phyloP scores from a whole-genome alignment of 2,888 invertebrate genomes.

The Malacosoma neustria region DNA sequence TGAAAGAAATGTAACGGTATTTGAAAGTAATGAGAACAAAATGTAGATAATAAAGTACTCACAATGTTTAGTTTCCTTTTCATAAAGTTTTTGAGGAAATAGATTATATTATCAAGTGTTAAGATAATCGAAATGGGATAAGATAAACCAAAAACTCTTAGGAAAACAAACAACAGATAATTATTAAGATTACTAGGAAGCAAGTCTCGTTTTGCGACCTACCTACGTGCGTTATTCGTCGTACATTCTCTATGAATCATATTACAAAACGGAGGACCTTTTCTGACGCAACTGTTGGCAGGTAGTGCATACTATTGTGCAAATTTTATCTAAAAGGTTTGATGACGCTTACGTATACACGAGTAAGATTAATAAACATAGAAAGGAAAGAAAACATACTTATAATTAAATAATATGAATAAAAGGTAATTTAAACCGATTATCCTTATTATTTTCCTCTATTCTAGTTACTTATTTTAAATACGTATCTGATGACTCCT shows the following conservation, averaged over 20 bases:
- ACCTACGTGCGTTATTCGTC: neutral
- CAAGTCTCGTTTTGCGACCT: neutral
- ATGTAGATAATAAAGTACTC: neutral
- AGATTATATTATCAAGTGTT: neutral
- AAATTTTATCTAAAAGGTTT: too few species aligned
- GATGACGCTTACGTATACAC: too few species aligned
- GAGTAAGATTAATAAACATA: too few species aligned
- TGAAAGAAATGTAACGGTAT: neutral
- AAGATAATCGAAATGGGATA: neutral
- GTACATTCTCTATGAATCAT: neutral
- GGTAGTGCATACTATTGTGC: neutral
- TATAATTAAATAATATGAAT: too few species aligned
- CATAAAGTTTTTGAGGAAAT: neutral
- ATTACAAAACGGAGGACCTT: neutral
- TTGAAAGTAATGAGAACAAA: neutral
- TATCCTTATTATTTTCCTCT: too few species aligned
- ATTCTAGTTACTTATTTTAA: too few species aligned
- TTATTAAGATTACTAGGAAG: neutral
- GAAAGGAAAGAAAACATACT: too few species aligned
- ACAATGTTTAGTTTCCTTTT: neutral
- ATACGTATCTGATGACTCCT: too few species aligned
- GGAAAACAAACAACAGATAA: neutral
- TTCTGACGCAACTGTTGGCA: neutral
- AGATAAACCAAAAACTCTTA: neutral
- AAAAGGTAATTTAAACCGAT: too few species aligned